Base-by-base conservation (phyloP, 2,113 vertebrate genomes). In the Thalassarche chlororhynchos region DNA sequence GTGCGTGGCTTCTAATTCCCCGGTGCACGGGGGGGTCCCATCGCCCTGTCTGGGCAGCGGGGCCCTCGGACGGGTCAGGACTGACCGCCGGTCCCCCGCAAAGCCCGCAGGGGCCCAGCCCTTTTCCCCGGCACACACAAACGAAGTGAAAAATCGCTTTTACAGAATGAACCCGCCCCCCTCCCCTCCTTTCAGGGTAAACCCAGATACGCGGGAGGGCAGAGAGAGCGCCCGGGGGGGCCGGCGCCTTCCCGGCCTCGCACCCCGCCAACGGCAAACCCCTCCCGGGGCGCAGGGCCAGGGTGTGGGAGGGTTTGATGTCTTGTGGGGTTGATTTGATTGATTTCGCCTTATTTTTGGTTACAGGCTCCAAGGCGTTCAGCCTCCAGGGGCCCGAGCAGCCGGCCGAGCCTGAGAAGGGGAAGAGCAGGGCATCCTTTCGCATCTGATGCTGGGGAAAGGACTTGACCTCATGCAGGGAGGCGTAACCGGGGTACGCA, bases 401-500 rank as follows among this genome's bases (percentile, higher is more conserved):
- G 24, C 25, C 18, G 5, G 14, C 42, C 6, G 9, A 18, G 49
- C 9, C 70, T 1, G 44, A 12, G 49, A 36, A 62, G 15, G 12
- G 24, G 44, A 8, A 62, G 34, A 29, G 6, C 29, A 3, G 42
- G 36, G 71, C 52, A 21, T 2, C 25, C 14, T 28, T 17, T 19
- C 7, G 0, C 8, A 3, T 10, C 25, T 51, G 80, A 1, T 3
- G 18, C 61, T 11, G 69, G 47, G 71, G 34, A 21, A 20, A 42
- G 58, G n/a, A 36, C 1, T 14, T 16, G 47, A n/a, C 5, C 34
- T 19, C 38, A 0, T 0, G 21, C n/a, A 3, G 23, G 38, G 77
- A 12, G 34, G 15, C 1, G 29, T 5, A 4, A 38, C 25, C 14
- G 4, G 5, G 5, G 61, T 1, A 9, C 1, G 9, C 52, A 51